phyloP scores from a whole-genome alignment of 2,888 invertebrate species.

The Himalopsyche japonica region DNA sequence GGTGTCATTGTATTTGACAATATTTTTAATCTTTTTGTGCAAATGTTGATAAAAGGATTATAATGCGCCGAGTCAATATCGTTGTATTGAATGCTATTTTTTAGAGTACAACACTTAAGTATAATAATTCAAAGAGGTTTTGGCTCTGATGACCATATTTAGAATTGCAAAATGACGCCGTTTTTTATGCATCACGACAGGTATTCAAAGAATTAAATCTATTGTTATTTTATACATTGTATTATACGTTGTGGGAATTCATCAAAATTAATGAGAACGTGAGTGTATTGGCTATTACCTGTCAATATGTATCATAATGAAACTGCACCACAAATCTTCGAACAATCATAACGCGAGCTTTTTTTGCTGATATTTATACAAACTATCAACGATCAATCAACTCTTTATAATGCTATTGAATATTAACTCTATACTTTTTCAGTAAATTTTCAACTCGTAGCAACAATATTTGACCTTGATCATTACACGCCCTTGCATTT shows the following conservation, averaged over 20 bases:
- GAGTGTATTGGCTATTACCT: background rate
- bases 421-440: no score
- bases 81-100: background rate
- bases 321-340: no score
- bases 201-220: background rate
- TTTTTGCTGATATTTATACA: no score
- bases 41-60: background rate
- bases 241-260: background rate
- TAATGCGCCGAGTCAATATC: background rate
- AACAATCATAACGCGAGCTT: no score
- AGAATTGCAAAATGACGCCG: background rate
- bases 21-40: background rate
- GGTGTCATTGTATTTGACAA: background rate
- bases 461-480: no score
- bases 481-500: no score
- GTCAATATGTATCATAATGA: background rate
- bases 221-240: background rate
- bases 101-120: background rate
- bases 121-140: background rate
- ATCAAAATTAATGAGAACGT: background rate
- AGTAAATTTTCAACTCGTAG: no score
- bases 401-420: no score
- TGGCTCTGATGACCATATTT: conserved; percentile 4
- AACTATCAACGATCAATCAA: no score
- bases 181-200: conserved; percentile 4